Percentiles rank a stretch among this genome's conserved stretches.
Conservation (phyloP, 2,888 invertebrate genomes). For the Orthonychiurus folsomi region DNA sequence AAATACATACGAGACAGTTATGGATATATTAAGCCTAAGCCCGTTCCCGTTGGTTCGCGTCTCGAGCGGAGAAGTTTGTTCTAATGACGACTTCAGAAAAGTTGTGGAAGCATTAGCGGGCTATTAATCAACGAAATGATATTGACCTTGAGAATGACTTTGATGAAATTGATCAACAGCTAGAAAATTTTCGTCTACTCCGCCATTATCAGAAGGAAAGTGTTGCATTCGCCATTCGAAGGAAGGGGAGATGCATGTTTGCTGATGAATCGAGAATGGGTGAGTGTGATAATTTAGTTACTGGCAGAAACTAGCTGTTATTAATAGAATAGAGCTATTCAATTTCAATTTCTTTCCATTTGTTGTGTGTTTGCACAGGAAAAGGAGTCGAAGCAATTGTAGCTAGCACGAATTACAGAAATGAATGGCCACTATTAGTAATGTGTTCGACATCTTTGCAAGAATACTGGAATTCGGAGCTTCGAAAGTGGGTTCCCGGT, state of each 20-base stretch:
- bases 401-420: background rate
- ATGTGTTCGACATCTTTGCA: background rate
- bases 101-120: too few relatives aligned
- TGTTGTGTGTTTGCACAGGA: background rate
- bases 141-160: too few relatives aligned
- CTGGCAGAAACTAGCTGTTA: background rate
- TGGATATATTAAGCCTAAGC: too few relatives aligned
- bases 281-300: background rate
- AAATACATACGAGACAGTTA: too few relatives aligned
- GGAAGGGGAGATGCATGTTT: constrained; percentile 6
- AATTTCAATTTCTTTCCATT: too few relatives aligned
- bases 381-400: constrained; percentile 5
- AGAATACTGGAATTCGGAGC: background rate
- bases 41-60: too few relatives aligned
- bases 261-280: constrained; percentile 11
- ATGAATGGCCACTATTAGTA: constrained; percentile 8
- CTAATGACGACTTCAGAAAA: too few relatives aligned
- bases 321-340: too few relatives aligned
- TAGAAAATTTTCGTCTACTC: too few relatives aligned
- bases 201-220: constrained; percentile 3
- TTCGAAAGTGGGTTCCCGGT: background rate
- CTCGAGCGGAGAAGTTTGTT: too few relatives aligned
- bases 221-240: background rate
- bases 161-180: too few relatives aligned
- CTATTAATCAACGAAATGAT: too few relatives aligned